A percentile compares a stretch with the other conserved stretches of the same genome.
These are phyloP conservation scores for Hyles vespertilio DNA, from an alignment of 1,140 invertebrate genomes.

Conservation along the genomic window DNA sequence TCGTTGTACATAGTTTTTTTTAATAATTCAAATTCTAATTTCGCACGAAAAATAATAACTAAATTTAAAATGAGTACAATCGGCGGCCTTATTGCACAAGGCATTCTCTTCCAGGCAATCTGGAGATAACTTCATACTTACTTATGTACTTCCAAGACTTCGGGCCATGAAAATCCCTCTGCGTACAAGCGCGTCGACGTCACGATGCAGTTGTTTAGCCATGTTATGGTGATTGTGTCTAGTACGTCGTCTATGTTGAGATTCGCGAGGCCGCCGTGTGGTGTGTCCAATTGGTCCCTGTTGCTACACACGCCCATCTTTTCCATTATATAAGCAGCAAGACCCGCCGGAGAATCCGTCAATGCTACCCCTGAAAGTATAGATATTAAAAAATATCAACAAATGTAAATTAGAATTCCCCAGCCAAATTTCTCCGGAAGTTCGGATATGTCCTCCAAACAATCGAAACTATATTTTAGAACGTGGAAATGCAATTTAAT, in stretches of 20 bases:
- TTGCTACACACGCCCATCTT: constrained; percentile 90
- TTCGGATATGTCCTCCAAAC: no score
- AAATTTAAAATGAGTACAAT: no score
- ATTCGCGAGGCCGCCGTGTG: constrained; percentile 84
- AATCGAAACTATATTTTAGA: no score
- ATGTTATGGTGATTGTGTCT: constrained; percentile 93
- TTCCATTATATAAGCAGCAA: constrained; percentile 90
- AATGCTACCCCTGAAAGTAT: constrained; percentile 76
- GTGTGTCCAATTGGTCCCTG: constrained; percentile 71
- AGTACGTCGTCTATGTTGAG: constrained; percentile 85
- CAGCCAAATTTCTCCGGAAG: no score
- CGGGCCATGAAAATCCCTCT: constrained; percentile 75
- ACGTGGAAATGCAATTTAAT: no score
- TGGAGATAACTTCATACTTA: constrained; percentile 26
- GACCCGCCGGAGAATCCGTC: constrained; percentile 81
- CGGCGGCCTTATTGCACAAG: no score
- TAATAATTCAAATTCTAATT: no score
- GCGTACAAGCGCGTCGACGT: constrained; percentile 86
- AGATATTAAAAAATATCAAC: neutral
- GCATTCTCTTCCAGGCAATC: no score
- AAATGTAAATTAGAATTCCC: no score
- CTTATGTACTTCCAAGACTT: constrained; percentile 42
- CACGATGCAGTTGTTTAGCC: constrained; percentile 85
- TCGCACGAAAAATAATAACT: no score
- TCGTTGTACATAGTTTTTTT: no score